Evolutionary conservation across 1,140 invertebrate species (phyloP).

Genomic region (Antheraea pernyi): DNA sequence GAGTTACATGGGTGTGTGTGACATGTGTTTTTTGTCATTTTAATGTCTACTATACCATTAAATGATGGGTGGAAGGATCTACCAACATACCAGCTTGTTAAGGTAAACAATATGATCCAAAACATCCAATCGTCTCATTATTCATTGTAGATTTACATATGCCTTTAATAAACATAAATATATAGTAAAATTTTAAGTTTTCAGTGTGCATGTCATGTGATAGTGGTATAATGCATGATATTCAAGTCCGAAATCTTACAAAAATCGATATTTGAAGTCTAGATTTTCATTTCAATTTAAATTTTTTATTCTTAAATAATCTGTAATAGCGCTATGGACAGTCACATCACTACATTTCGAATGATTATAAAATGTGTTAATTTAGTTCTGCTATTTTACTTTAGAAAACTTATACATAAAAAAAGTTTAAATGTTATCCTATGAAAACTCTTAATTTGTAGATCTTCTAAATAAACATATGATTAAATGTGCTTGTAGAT

Average conservation of each 20-base stretch:
- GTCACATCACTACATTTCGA: too few species aligned
- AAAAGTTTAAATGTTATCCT: not conserved
- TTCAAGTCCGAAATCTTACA: not conserved
- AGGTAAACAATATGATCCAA: slow-evolving; percentile 75
- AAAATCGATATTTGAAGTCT: not conserved
- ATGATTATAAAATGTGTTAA: too few species aligned
- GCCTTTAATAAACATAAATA: not conserved
- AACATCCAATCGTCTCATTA: slow-evolving; percentile 60
- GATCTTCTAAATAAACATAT: not conserved
- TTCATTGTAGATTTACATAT: slow-evolving; percentile 71
- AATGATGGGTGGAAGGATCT: slow-evolving; percentile 79
- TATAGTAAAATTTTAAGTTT: not conserved
- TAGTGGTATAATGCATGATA: not conserved
- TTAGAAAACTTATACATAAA: too few species aligned
- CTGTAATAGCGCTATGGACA: too few species aligned
- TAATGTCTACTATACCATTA: slow-evolving; percentile 76
- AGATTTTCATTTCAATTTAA: not conserved
- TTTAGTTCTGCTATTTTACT: too few species aligned
- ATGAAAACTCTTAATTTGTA: too few species aligned
- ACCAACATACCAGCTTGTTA: slow-evolving; percentile 81
- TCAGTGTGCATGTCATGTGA: not conserved
- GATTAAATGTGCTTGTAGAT: slow-evolving; percentile 2
- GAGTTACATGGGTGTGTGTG: slow-evolving; percentile 61
- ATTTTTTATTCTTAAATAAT: too few species aligned
- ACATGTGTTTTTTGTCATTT: slow-evolving; percentile 78